Base-by-base conservation (phyloP, 2,113 vertebrate genomes). In the Rhodinocichla rosea region DNA sequence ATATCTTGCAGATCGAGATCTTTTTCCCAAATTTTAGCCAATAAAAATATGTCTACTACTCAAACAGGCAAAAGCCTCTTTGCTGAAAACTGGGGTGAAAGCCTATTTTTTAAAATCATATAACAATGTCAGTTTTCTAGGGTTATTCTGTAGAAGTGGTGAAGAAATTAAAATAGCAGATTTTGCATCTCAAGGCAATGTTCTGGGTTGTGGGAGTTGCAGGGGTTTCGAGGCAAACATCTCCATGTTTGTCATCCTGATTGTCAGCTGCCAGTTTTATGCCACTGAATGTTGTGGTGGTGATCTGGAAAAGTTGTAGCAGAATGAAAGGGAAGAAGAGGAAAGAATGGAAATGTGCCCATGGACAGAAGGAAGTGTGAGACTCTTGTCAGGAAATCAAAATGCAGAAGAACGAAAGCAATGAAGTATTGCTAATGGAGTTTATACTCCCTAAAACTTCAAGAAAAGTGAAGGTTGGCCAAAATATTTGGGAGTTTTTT, bases 301-400 rank as follows among this genome's bases (percentile, higher is more conserved):
- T 45, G 57, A 50, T 62, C n/a, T 47, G 62, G n/a, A 69, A 91
- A 87, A 27, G 28, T 13, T 67, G 59, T 16, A 75, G 30, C 23
- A 76, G 32, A 57, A 60, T 22, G 32, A 84, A 57, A 69, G 40
- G 33, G 19, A 56, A 40, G 53, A 71, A 64, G 15, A 32, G 26
- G 50, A 67, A 78, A 75, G 49, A 52, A 75, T 15, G n/a, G 30
- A 76, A 82, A 75, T n/a, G 19, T 57, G 12, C 22, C 37, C 45
- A 1, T 9, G 21, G 27, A 59, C 0, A 1, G 15, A 62, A 27
- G 19, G 47, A 44, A 69, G 22, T 20, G 7, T 4, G 69, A 67
- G 40, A 7, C 7, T 47, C 8, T 7, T 55, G 37, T 21, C 23
- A 81, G 42, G 37, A 91, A 49, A 47, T 13, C 39, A 90, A 81